Base-by-base conservation (phyloP, 2,797 vertebrate species). In the Spinibarbus caldwelli region DNA sequence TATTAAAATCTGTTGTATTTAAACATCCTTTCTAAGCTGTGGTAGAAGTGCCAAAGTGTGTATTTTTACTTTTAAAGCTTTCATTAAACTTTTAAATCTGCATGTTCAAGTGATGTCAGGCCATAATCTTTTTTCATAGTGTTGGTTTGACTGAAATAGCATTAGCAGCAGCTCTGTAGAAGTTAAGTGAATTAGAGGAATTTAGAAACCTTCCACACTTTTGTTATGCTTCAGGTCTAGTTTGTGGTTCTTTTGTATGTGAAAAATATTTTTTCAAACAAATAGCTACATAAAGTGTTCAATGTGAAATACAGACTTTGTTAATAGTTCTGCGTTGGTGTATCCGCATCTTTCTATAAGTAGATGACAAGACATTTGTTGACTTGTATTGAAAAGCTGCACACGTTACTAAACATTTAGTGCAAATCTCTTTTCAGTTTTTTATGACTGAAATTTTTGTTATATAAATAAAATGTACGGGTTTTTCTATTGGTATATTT, bases 1-100 rank as follows among this genome's bases (percentile, higher is more conserved):
- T 70, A 78, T 78, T 81, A 41, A 47, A 87, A 77, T 67, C 0
- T 41, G 45, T 72, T 71, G 73, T 7, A 54, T 70, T 70, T 54
- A 64, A 72, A 73, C 73, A 57, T 45, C 84, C 67, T 47, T 47
- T 71, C 62, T 21, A 80, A 73, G 17, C 38, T 41, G 45, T 12
- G 41, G 59, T 71, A 17, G 82, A 38, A 78, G 73, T 86, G 78
- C 80, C 79, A 52, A 17, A 76, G 78, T 66, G 67, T 70, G 64
- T 47, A 54, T 82, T 80, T 86, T 54, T 82, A 47, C 14, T 70
- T n/a, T 83, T 26, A 76, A 76, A 64, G n/a, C 19, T 31, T 82
- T 36, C 54, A 71, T 49, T 34, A 47, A 26, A 83, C 70, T 41
- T 77, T 68, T 57, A 52, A 29, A 29, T n/a, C 26, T 7, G 19